Evolutionary conservation across 2,888 invertebrate species (phyloP).

Genomic region (Phytoseiulus persimilis): DNA sequence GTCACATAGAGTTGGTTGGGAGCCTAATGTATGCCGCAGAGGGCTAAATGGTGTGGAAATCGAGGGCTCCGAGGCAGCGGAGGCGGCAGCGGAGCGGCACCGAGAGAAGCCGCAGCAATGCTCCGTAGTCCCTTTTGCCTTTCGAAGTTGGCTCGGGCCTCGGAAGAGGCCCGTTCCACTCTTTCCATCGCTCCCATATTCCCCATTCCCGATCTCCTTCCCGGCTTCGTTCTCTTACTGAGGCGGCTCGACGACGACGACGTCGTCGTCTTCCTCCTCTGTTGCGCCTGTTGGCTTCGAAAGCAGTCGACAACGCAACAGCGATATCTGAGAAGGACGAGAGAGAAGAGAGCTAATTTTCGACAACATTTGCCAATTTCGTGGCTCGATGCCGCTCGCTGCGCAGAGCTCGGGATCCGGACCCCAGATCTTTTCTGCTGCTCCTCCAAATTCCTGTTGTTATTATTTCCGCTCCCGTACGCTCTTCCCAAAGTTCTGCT

Average conservation of each 20-base stretch:
- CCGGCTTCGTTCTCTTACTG: background rate
- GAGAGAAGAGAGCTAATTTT: background rate
- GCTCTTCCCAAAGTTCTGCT: background rate
- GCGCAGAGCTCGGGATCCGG: background rate
- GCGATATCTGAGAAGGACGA: background rate
- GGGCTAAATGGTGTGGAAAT: slow-evolving; percentile 38
- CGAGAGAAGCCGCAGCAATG: background rate
- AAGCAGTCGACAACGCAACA: background rate
- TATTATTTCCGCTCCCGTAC: background rate
- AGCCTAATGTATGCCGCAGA: slow-evolving; percentile 39
- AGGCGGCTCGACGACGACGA: background rate
- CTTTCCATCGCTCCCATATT: background rate
- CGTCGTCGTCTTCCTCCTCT: background rate
- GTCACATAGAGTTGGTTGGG: background rate
- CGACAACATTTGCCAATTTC: background rate
- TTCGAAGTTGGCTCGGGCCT: background rate
- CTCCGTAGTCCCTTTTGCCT: background rate
- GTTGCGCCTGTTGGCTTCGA: background rate
- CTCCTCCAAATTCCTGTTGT: background rate
- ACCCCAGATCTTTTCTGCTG: background rate
- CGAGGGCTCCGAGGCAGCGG: background rate
- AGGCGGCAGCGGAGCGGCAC: background rate
- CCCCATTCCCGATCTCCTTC: background rate
- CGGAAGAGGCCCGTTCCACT: no score
- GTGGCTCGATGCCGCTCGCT: background rate